Base-by-base conservation (phyloP, 2,888 invertebrate genomes). In the Thysanoteuthis rhombus region DNA sequence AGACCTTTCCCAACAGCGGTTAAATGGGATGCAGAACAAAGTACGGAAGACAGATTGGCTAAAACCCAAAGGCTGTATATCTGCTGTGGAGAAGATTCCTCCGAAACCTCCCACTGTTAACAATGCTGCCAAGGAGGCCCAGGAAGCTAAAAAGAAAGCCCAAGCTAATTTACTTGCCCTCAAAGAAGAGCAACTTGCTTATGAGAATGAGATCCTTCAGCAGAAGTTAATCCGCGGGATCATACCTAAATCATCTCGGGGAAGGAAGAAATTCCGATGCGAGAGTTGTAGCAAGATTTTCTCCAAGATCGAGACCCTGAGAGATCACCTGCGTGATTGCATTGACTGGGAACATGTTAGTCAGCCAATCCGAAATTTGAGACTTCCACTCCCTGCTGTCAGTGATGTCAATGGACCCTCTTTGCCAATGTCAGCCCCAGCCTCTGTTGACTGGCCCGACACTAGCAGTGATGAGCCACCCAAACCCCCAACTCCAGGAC, bases 291-390 rank as follows among this genome's bases (percentile, higher is more conserved):
- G 92, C n/a, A 92, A 92, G 45, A 92, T 92, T 45, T 92, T 92
- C 32, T 45, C 92, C 3, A 92, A 92, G 32, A 92, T 92, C 4
- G 92, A 92, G 22, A 45, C 92, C 16, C 92, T 92, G 19, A 40
- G 92, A 92, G 92, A 92, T 45, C 92, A 92, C 32, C 45, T 92
- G 12, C 92, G 92, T 16, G 92, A 92, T 45, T 92, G 92, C n/a
- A 92, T 92, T 5, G 92, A 92, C 32, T 92, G 92, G 92, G 92
- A 92, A 92, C 92, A 92, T 92, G 92, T 92, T 45, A 92, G n/a
- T 45, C 92, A 92, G 45, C 92, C 92, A 42, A n/a, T 45, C 28
- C 92, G 92, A 25, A 92, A 92, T 32, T 12, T 92, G 42, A 40
- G 32, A 40, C 40, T 40, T 40, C 92, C 92, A 3, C 42, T 92